Percentiles rank a stretch among this genome's conserved stretches.
These are phyloP conservation scores for Lepidocyrtinus sp. DNA, from an alignment of 2,888 invertebrate species.

Conservation along the genomic window DNA sequence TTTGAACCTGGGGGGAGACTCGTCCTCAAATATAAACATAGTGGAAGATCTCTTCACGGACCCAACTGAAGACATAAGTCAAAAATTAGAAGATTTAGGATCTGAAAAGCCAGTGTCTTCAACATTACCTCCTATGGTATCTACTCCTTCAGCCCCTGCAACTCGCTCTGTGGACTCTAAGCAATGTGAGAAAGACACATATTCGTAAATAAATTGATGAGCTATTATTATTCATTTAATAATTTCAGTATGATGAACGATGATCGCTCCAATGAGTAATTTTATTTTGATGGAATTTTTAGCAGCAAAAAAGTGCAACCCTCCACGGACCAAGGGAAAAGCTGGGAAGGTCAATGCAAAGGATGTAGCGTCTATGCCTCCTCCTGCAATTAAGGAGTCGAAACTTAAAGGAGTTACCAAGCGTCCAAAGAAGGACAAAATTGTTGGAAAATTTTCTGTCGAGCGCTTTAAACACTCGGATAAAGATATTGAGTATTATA, in stretches of 20 bases:
- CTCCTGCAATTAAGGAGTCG: slow-evolving; percentile 29
- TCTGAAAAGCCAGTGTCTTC: too few relatives aligned
- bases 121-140: too few relatives aligned
- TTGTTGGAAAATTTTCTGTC: slow-evolving; percentile 64
- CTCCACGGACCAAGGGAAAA: neutral
- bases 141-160: too few relatives aligned
- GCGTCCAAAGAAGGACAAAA: slow-evolving; percentile 64
- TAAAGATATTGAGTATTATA: slow-evolving; percentile 70
- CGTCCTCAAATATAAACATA: neutral
- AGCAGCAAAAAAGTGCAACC: neutral
- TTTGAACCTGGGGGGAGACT: neutral
- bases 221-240: too few relatives aligned
- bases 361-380: slow-evolving; percentile 19
- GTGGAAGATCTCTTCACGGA: slow-evolving; percentile 1
- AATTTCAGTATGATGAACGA: too few relatives aligned
- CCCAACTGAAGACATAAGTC: neutral
- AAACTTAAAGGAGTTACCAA: slow-evolving; percentile 63
- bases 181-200: too few relatives aligned
- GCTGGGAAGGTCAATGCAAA: slow-evolving; percentile 10
- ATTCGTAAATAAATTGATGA: too few relatives aligned
- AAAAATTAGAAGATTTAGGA: too few relatives aligned
- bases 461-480: slow-evolving; percentile 66
- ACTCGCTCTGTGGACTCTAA: too few relatives aligned
- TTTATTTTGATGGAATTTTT: neutral
- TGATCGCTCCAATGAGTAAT: too few relatives aligned